These are phyloP conservation scores for Gonioctena quinquepunctata DNA, from an alignment of 1,140 invertebrate genomes.

Conservation along the genomic window DNA sequence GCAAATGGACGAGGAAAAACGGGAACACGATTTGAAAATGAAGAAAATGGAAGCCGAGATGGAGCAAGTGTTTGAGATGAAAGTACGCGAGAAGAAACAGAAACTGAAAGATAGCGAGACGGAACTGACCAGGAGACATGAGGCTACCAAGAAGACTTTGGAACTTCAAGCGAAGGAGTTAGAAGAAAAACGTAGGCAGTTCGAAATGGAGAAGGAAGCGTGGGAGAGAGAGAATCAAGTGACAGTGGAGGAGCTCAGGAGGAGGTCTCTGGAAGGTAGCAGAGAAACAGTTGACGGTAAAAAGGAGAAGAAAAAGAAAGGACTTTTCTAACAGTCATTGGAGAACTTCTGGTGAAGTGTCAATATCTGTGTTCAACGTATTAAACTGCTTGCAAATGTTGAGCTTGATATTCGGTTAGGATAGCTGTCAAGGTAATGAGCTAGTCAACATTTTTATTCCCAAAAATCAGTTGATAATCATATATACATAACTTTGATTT, in stretches of 20 bases:
- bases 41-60: conserved; percentile 96
- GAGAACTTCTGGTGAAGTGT: conserved; percentile 26
- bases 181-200: conserved; percentile 84
- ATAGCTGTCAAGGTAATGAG: not conserved
- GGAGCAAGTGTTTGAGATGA: conserved; percentile 86
- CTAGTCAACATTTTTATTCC: not conserved
- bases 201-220: conserved; percentile 82
- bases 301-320: conserved; percentile 54
- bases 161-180: conserved; percentile 89
- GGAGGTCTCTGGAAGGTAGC: conserved; percentile 82
- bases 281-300: conserved; percentile 68
- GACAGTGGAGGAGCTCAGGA: conserved; percentile 82
- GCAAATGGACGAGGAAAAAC: conserved; percentile 97
- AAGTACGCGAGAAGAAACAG: conserved; percentile 90
- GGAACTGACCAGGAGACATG: conserved; percentile 72
- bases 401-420: not conserved
- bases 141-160: conserved; percentile 66
- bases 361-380: not conserved
- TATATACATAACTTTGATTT: too few species aligned
- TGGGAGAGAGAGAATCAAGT: conserved; percentile 92
- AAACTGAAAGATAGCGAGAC: conserved; percentile 91
- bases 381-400: not conserved
- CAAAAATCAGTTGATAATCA: not conserved
- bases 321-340: conserved; percentile 47
- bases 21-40: conserved; percentile 94